Evolutionary conservation across 2,113 vertebrate genomes (phyloP), one percentile per base, ranked within the genome.

Genomic region (Aspiorhynchus laticeps): DNA sequence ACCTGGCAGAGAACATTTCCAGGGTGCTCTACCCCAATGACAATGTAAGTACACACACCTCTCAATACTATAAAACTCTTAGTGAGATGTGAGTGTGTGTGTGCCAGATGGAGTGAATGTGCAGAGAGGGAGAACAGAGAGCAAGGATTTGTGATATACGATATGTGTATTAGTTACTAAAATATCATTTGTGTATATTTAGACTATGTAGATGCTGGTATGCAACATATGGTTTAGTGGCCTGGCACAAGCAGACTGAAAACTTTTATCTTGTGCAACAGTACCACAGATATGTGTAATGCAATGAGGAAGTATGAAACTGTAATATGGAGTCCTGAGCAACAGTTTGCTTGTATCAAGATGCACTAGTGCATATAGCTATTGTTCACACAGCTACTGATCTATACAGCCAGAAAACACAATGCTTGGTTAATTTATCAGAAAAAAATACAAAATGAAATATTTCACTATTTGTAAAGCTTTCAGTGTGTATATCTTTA

Each of bases 1-100:
- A 97, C 93, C 89, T 97, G 91, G 96, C 97, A 2, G 97, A 97
- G 93, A 97, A 97, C 91, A 97, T 97, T 88, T 97, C 97, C 88
- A 93, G 97, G 85, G 96, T 97, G 65, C 93, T 97, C 77, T 97
- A 97, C 86, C 96, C 96, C 12, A 97, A 97, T 4, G 96, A 97
- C 88, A 97, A 97, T 0, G 97, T 97, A 90, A 96, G 96, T 83
- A 24, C 26, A 74, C 9, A 12, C 33, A 3, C 15, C 33, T 56
- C 21, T 56, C 76, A 79, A 5, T 24, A 24, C 33, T 80, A 17
- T 26, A 26, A 28, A 26, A 41, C 36, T 12, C 36, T 61, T 36
- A 7, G 36, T 33, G 38, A 63, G 14, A 4, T 48, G 5, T 31
- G 28, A 7, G 2, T 65, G 61, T 56, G 10, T 67, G 12, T n/a